These are phyloP conservation scores for Hemitrygon akajei DNA, from an alignment of 2,797 vertebrate species.

Conservation along the genomic window DNA sequence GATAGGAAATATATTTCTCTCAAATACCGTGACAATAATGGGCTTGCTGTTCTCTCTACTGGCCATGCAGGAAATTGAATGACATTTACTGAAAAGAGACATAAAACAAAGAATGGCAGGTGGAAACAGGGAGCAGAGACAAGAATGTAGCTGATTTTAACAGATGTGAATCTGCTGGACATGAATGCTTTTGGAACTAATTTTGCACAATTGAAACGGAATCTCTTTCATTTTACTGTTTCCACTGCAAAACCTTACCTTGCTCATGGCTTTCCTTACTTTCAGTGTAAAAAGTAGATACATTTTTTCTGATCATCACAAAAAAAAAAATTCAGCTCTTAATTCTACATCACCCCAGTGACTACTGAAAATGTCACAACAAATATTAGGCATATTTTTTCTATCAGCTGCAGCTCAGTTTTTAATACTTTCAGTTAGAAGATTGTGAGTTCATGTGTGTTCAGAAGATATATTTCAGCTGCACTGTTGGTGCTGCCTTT, in stretches of 20 bases:
- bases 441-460: too few species aligned
- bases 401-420: too few species aligned
- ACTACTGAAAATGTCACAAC: background rate
- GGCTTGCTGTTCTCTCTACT: constrained; percentile 30
- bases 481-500: too few species aligned
- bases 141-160: background rate
- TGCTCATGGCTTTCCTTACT: background rate
- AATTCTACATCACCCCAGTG: background rate
- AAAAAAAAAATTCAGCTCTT: background rate
- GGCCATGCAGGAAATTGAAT: constrained; percentile 32
- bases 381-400: background rate
- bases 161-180: background rate
- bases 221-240: background rate
- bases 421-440: too few species aligned
- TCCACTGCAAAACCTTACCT: background rate
- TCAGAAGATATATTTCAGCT: too few species aligned
- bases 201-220: constrained; percentile 4
- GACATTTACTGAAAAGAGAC: constrained; percentile 17
- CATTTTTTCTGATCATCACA: background rate
- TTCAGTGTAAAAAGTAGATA: background rate
- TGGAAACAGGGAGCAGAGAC: background rate
- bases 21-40: constrained; percentile 4
- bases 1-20: background rate
- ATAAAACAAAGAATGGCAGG: constrained; percentile 34
- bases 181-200: background rate